Percentiles rank a stretch among this genome's conserved stretches.
These are phyloP conservation scores for Hedychridium roseum DNA, from an alignment of 2,888 invertebrate species.

Conservation along the genomic window DNA sequence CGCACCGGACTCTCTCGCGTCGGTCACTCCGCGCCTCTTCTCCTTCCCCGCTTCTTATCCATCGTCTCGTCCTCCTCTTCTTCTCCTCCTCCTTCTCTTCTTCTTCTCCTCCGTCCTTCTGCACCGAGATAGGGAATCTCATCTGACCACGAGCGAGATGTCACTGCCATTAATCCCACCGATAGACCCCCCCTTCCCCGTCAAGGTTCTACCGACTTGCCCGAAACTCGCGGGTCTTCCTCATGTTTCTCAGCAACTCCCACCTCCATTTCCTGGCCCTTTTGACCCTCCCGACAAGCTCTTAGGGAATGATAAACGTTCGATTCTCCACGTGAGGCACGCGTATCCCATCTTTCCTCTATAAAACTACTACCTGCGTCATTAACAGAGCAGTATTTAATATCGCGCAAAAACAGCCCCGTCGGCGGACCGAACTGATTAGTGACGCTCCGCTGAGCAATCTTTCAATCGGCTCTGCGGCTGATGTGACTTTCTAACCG, in stretches of 20 bases:
- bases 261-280: slow-evolving; percentile 24
- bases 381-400: slow-evolving; percentile 31
- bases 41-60: slow-evolving; percentile 25
- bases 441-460: slow-evolving; percentile 14
- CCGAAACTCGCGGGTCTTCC: slow-evolving; percentile 34
- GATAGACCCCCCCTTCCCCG: slow-evolving; percentile 43
- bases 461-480: slow-evolving; percentile 8
- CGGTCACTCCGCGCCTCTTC: slow-evolving; percentile 29
- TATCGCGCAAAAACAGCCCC: slow-evolving; percentile 28
- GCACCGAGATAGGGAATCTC: slow-evolving; percentile 36
- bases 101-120: slow-evolving; percentile 17
- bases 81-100: slow-evolving; percentile 22
- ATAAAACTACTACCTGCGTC: slow-evolving; percentile 34
- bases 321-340: slow-evolving; percentile 34
- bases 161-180: slow-evolving; percentile 56
- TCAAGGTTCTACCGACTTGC: slow-evolving; percentile 42
- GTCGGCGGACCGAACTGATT: slow-evolving; percentile 27
- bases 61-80: slow-evolving; percentile 22
- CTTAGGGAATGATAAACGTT: slow-evolving; percentile 35
- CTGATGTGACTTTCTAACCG: slow-evolving; percentile 14
- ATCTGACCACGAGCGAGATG: slow-evolving; percentile 52
- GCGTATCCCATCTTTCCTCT: slow-evolving; percentile 21
- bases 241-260: slow-evolving; percentile 28
- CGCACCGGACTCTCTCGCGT: slow-evolving; percentile 46
- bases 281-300: slow-evolving; percentile 29